phyloP scores from a whole-genome alignment of 92 coral and sea anemone species.

The Muricea muricata region DNA sequence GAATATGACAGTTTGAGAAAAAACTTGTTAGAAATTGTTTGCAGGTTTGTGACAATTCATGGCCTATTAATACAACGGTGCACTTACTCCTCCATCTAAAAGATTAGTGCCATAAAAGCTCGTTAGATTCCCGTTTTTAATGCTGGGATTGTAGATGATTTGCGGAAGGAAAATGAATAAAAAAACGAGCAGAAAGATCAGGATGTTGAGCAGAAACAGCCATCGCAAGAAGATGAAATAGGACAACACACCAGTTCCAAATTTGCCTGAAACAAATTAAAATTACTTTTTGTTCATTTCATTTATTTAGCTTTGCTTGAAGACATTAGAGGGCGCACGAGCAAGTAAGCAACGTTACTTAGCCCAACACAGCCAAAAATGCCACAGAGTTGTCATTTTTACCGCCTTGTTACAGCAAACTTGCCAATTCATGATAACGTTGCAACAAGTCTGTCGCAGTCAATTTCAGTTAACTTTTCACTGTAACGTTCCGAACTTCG shows the following conservation, averaged over 20 bases:
- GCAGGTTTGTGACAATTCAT: too few species aligned
- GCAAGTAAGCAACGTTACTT: not conserved
- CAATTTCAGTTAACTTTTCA: too few species aligned
- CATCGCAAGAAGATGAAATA: conserved; percentile 92
- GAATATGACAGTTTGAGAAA: too few species aligned
- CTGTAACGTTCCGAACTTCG: too few species aligned
- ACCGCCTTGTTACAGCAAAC: too few species aligned
- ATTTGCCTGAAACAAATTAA: conserved; percentile 76
- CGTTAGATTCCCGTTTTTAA: conserved; percentile 51
- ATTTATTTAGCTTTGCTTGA: not conserved
- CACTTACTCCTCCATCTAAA: conserved; percentile 85
- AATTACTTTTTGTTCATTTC: not conserved
- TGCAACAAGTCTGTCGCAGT: too few species aligned
- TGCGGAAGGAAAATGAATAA: conserved; percentile 93
- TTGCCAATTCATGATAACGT: too few species aligned
- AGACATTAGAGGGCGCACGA: not conserved
- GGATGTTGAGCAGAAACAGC: conserved; percentile 87
- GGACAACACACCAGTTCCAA: conserved; percentile 93
- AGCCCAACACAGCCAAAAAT: too few species aligned
- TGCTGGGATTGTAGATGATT: conserved; percentile 74
- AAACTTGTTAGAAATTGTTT: too few species aligned
- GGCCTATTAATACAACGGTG: too few species aligned
- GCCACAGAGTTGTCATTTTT: too few species aligned
- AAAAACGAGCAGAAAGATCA: conserved; percentile 71
- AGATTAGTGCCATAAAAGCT: conserved; percentile 81